Evolutionary conservation across 2,888 invertebrate species (phyloP).

Genomic region (Uropetala carovei): DNA sequence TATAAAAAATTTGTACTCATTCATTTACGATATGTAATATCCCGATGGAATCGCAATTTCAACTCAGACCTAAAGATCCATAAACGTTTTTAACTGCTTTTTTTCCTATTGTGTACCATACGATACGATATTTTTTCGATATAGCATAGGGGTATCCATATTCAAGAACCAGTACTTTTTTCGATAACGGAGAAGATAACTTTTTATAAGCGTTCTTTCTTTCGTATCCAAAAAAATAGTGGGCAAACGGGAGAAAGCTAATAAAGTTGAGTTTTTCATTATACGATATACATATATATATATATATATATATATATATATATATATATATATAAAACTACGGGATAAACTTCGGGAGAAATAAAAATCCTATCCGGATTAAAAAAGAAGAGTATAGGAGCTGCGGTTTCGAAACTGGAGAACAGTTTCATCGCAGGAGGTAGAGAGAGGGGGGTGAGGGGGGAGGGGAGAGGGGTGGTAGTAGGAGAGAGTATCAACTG

Average conservation of each 20-base stretch:
- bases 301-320: too few relatives aligned
- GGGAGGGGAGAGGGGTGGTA: too few relatives aligned
- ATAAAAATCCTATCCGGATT: too few relatives aligned
- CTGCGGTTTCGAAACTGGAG: neutral
- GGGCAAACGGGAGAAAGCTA: neutral
- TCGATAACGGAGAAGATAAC: neutral
- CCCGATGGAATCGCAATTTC: too few relatives aligned
- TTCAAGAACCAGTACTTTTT: neutral
- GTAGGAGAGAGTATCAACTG: neutral
- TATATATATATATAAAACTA: too few relatives aligned
- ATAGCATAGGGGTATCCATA: neutral
- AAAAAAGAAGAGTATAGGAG: neutral
- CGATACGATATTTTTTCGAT: neutral
- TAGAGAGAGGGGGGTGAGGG: neutral
- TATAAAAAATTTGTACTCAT: too few relatives aligned
- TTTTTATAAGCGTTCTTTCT: neutral
- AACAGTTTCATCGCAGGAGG: neutral
- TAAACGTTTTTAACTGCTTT: too few relatives aligned
- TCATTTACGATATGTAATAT: too few relatives aligned
- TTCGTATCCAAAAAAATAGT: neutral
- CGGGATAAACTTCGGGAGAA: too few relatives aligned
- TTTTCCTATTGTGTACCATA: too few relatives aligned
- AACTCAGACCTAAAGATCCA: too few relatives aligned
- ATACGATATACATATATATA: too few relatives aligned
- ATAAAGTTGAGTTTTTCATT: neutral